Conservation (phyloP, 2,888 invertebrate species). For the Catotricha subobsoleta region DNA sequence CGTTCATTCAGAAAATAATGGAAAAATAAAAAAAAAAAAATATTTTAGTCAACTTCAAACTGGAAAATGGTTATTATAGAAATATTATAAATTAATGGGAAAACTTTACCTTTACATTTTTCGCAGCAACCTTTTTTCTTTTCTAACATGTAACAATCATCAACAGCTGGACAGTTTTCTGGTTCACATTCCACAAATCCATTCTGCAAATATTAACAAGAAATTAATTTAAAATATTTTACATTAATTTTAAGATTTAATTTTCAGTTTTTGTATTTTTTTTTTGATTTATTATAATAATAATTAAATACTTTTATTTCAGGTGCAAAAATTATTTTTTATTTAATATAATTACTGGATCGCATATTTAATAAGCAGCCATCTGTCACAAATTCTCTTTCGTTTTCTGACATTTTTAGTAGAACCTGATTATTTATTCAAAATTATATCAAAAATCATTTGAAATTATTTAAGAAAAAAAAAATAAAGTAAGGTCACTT, state of each 20-base stretch:
- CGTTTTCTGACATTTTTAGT: not conserved
- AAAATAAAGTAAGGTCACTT: no score
- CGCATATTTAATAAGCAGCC: no score
- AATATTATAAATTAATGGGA: not conserved
- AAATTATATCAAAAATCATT: not conserved
- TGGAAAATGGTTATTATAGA: no score
- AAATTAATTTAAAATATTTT: not conserved
- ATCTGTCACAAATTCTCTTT: no score
- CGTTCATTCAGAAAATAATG: no score
- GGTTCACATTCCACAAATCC: constrained; percentile 70
- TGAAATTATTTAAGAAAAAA: no score
- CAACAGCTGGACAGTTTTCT: constrained; percentile 60
- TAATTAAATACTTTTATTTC: no score
- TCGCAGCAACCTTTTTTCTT: constrained; percentile 58
- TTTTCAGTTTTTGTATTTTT: not conserved
- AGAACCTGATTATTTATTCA: not conserved
- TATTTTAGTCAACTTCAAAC: no score
- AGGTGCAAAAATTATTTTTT: no score
- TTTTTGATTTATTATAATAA: not conserved
- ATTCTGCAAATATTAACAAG: constrained; percentile 40
- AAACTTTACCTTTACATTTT: constrained; percentile 53
- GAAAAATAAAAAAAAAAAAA: no score
- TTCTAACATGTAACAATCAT: constrained; percentile 60
- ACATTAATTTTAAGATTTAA: not conserved
- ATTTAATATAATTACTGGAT: no score